Evolutionary conservation across 2,797 vertebrate genomes (phyloP).

Genomic region (Cossypha polioptera): DNA sequence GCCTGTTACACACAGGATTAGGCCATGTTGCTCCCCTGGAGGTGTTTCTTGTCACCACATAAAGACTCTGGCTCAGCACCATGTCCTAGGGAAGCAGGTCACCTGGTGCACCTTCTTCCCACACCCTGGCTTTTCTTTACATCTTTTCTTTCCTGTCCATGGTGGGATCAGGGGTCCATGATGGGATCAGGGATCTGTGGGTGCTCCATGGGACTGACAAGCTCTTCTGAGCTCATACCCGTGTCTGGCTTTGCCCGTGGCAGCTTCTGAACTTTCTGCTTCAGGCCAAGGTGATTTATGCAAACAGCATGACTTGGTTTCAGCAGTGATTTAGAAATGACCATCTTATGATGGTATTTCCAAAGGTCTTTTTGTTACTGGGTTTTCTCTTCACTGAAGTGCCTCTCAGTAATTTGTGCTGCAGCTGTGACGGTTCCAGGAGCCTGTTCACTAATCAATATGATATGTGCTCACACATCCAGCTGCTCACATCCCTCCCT

Average conservation of each 20-base stretch:
- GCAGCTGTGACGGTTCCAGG: not conserved
- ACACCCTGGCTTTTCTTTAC: not conserved
- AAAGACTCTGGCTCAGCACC: not conserved
- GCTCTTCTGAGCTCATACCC: not conserved
- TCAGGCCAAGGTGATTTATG: not conserved
- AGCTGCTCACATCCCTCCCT: not conserved
- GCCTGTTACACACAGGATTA: not conserved
- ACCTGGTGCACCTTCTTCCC: not conserved
- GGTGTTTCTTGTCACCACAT: not conserved
- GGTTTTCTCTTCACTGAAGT: not conserved
- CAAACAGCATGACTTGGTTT: not conserved
- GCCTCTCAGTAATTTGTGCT: not conserved
- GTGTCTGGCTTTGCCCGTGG: not conserved
- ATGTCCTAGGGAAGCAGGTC: not conserved
- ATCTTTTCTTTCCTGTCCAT: not conserved
- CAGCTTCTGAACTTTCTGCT: not conserved
- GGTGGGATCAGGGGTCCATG: not conserved
- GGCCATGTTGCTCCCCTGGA: not conserved
- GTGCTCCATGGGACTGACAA: rapidly evolving
- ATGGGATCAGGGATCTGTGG: not conserved
- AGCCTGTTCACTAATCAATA: not conserved
- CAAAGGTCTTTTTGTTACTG: not conserved
- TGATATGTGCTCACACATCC: not conserved
- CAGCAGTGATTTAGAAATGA: not conserved
- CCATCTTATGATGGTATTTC: not conserved